These are phyloP conservation scores for Macrostomum lignano DNA, from an alignment of 1,140 invertebrate species.

Conservation along the genomic window DNA sequence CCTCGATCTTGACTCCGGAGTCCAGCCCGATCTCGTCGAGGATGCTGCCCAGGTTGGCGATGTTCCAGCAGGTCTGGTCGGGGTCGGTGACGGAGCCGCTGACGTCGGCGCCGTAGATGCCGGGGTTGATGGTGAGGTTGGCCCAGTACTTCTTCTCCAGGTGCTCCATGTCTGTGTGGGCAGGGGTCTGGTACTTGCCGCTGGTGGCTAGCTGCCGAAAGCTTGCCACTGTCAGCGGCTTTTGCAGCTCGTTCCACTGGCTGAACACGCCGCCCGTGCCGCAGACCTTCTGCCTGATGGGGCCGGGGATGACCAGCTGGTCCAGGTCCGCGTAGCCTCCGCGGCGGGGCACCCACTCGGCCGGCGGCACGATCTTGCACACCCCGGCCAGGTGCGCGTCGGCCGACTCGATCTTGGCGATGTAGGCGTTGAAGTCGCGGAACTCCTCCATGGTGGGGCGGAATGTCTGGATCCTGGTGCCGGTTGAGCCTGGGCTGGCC, in stretches of 20 bases:
- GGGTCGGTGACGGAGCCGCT: slow-evolving; percentile 69
- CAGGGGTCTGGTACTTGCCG: slow-evolving; percentile 46
- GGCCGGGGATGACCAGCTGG: slow-evolving; percentile 47
- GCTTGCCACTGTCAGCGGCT: not conserved
- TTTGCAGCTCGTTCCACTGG: slow-evolving; percentile 29
- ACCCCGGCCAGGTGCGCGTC: slow-evolving; percentile 62
- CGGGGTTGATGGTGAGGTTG: slow-evolving; percentile 23
- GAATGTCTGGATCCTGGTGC: no score
- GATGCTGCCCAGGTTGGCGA: slow-evolving; percentile 63
- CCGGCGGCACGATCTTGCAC: slow-evolving; percentile 62
- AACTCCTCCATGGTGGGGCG: slow-evolving; percentile 66
- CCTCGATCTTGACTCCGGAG: slow-evolving; percentile 74
- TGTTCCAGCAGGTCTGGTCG: slow-evolving; percentile 52
- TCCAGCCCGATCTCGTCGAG: slow-evolving; percentile 65
- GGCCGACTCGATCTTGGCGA: slow-evolving; percentile 54
- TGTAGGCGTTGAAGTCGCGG: slow-evolving; percentile 52
- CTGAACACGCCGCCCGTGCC: slow-evolving; percentile 79
- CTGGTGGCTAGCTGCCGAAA: slow-evolving; percentile 7
- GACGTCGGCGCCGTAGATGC: slow-evolving; percentile 38
- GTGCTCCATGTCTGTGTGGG: slow-evolving; percentile 57
- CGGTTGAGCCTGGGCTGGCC: no score
- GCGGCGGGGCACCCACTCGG: slow-evolving; percentile 44
- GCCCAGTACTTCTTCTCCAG: slow-evolving; percentile 90
- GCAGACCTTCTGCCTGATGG: slow-evolving; percentile 53
- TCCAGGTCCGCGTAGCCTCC: not conserved